These are phyloP conservation scores for Malthinus seriepunctatus DNA, from an alignment of 2,888 invertebrate species.

Conservation along the genomic window DNA sequence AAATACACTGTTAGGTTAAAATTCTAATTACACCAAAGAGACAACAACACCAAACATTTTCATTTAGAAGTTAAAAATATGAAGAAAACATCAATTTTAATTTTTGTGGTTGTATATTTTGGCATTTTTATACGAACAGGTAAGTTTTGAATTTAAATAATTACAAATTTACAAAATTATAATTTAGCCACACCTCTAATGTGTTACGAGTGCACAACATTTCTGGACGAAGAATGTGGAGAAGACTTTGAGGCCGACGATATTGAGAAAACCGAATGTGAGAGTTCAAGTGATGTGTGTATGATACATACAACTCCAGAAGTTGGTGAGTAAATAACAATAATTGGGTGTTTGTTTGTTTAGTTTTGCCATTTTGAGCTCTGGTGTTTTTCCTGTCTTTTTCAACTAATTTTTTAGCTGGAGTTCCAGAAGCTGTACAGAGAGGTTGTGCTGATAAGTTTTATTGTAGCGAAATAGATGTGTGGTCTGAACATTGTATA, in stretches of 20 bases:
- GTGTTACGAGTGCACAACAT: slow-evolving; percentile 16
- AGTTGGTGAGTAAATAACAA: slow-evolving; percentile 12
- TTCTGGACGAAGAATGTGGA: slow-evolving; percentile 18
- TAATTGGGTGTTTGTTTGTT: not conserved
- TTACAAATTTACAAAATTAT: not conserved
- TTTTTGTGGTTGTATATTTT: not conserved
- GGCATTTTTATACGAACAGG: not conserved
- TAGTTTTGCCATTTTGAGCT: not conserved
- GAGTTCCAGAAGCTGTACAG: not conserved
- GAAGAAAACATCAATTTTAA: not conserved
- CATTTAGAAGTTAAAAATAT: not conserved
- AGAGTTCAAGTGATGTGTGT: slow-evolving; percentile 11
- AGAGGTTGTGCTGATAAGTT: not conserved
- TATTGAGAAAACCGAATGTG: slow-evolving; percentile 17
- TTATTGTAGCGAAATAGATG: slow-evolving; percentile 3
- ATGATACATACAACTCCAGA: slow-evolving; percentile 16
- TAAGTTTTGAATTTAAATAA: not conserved
- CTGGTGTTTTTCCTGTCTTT: not conserved
- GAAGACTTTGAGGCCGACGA: slow-evolving; percentile 19
- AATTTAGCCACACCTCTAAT: slow-evolving; percentile 3
- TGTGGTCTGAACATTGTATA: not conserved
- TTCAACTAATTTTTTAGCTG: not conserved
- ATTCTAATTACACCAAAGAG: too few species aligned
- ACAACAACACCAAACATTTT: too few species aligned
- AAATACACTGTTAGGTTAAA: too few species aligned